Evolutionary conservation across 2,888 invertebrate species (phyloP).

Genomic region (Lysandra bellargus): DNA sequence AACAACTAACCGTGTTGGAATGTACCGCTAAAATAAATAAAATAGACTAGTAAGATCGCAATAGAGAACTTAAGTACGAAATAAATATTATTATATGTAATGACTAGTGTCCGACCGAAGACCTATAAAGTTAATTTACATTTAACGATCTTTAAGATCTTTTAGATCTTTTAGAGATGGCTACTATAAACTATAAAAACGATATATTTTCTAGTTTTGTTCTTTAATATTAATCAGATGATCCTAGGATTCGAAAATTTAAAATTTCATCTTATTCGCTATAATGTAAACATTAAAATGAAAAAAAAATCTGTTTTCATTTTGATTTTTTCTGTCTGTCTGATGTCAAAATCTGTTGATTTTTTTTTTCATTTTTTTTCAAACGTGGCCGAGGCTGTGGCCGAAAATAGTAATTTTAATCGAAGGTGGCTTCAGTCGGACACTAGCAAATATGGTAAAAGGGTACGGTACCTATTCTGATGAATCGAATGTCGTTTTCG

Average conservation of each 20-base stretch:
- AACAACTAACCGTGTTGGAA: slow-evolving; percentile 4
- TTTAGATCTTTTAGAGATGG: background rate
- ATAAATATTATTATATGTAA: background rate
- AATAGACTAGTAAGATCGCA: slow-evolving; percentile 2
- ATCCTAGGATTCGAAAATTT: too few relatives aligned
- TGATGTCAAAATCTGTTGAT: too few relatives aligned
- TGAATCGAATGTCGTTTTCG: background rate
- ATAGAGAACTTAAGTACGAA: background rate
- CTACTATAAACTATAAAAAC: background rate
- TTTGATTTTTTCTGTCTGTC: too few relatives aligned
- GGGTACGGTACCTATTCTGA: background rate
- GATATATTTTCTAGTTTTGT: too few relatives aligned
- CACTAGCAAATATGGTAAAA: background rate
- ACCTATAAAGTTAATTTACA: too few relatives aligned
- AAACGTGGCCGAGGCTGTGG: background rate
- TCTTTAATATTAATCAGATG: too few relatives aligned
- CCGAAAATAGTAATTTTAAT: background rate
- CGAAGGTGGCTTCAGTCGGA: background rate
- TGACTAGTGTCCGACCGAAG: too few relatives aligned
- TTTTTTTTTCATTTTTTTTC: too few relatives aligned
- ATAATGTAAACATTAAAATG: too few relatives aligned
- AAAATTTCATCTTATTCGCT: too few relatives aligned
- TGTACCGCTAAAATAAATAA: slow-evolving; percentile 4
- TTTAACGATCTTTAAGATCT: too few relatives aligned
- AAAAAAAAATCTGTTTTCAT: too few relatives aligned